phyloP scores from a whole-genome alignment of 2,888 invertebrate genomes.

The Anthophora plumipes region DNA sequence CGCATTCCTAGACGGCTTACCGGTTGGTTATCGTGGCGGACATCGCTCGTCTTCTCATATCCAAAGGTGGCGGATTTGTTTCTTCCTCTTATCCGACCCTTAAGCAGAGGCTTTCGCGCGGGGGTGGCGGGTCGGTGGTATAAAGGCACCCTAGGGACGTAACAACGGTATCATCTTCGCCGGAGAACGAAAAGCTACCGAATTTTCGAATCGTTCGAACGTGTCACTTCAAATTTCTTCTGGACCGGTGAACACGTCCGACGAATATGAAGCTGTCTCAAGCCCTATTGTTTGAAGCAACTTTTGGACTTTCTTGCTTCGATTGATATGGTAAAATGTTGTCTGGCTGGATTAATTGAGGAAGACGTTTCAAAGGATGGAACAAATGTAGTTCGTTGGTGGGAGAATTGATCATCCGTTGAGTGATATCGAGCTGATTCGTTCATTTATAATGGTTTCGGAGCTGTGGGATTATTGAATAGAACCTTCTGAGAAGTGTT shows the following conservation, averaged over 20 bases:
- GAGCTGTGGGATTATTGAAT: too few relatives aligned
- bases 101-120: constrained; percentile 61
- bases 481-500: too few relatives aligned
- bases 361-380: neutral
- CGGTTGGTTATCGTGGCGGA: constrained; percentile 75
- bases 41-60: constrained; percentile 73
- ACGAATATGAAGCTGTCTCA: constrained; percentile 34
- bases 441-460: too few relatives aligned
- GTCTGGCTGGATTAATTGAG: neutral
- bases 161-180: constrained; percentile 65
- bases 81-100: constrained; percentile 77
- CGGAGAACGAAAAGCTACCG: constrained; percentile 56
- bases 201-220: constrained; percentile 59
- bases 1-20: constrained; percentile 84
- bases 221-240: constrained; percentile 51
- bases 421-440: neutral
- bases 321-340: constrained; percentile 1
- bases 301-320: neutral
- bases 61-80: constrained; percentile 82
- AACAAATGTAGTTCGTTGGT: neutral
- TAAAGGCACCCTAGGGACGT: constrained; percentile 62
- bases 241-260: constrained; percentile 28
- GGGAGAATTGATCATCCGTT: neutral
- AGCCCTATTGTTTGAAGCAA: constrained; percentile 33
- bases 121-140: constrained; percentile 57